Evolutionary conservation across 2,797 vertebrate genomes (phyloP), one percentile per base, ranked within the genome.

Genomic region (Danio albolineatus): DNA sequence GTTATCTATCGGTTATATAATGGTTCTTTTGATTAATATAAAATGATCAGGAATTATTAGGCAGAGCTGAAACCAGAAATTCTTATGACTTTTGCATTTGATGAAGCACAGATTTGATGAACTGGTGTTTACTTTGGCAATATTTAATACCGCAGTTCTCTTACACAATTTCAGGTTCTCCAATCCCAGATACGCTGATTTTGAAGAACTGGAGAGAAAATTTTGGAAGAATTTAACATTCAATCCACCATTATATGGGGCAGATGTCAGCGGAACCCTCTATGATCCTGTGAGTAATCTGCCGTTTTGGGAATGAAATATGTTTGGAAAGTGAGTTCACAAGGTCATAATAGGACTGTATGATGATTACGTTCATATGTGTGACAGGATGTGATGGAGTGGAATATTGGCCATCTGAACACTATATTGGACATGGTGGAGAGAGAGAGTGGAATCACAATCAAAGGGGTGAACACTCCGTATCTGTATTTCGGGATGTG

Each of bases 151-250:
- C 48, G 7, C 0, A 7, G 10, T 56, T 60, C 8, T 48, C 2
- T 75, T 7, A 17, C 19, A 59, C 8, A 19, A 7, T 46, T 84
- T 3, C 49, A 99, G 98, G 88, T 99, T 96, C 85, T 96, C 96
- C 83, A 96, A 94, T 48, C 98, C 98, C 1, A 94, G 93, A 12
- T 96, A 96, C 73, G 95, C 91, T 0, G 97, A 98, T 78, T 96
- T 95, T 86, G 96, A 98, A 59, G 98, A 99, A 82, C 94, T 99
- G 82, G 98, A 99, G 87, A 95, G 96, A 80, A 99, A 98, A 81
- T 99, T 97, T 87, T 99, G 98, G 98, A 99, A 98, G 90, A 99
- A 98, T 82, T 92, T 99, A 49, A 99, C 98, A 0, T 98, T 98
- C 78, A 99, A 98, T 65, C 94, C 97, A 16, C 97, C 98, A 0